Conservation (phyloP, 2,113 vertebrate genomes). For the Toxotes chatareus region DNA sequence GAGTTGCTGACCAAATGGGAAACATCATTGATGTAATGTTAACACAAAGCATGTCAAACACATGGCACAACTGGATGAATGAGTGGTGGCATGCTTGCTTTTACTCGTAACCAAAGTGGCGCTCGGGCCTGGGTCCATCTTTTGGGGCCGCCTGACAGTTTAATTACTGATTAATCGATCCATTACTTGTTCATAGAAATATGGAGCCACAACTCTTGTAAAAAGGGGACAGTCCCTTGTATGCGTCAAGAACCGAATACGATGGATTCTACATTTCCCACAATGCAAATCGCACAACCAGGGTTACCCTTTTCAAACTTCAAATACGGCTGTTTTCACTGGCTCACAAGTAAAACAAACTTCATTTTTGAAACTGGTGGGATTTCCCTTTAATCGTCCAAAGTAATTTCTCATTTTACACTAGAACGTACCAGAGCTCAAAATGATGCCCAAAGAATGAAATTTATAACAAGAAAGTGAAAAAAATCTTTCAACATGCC, state of each 20-base stretch:
- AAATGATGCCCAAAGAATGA: neutral
- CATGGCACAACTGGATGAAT: neutral
- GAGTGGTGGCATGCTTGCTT: neutral
- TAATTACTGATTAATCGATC: no score
- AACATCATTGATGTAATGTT: neutral
- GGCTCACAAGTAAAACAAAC: neutral
- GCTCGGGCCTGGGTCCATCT: neutral
- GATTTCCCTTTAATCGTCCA: neutral
- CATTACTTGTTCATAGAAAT: neutral
- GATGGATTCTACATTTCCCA: neutral
- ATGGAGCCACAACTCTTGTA: neutral
- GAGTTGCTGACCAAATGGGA: neutral
- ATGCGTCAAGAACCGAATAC: neutral
- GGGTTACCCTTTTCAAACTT: neutral
- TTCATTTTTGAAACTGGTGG: no score
- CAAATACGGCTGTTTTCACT: neutral
- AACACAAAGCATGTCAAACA: neutral
- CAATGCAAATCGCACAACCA: neutral
- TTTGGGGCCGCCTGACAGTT: neutral
- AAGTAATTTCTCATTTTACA: neutral
- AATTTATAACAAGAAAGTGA: neutral
- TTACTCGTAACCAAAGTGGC: no score
- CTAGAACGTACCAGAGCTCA: neutral
- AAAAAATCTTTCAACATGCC: no score
- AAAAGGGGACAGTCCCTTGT: neutral